A percentile compares a stretch with the other conserved stretches of the same genome.
phyloP scores from a whole-genome alignment of 2,113 vertebrate species.

The Eidolon helvum region DNA sequence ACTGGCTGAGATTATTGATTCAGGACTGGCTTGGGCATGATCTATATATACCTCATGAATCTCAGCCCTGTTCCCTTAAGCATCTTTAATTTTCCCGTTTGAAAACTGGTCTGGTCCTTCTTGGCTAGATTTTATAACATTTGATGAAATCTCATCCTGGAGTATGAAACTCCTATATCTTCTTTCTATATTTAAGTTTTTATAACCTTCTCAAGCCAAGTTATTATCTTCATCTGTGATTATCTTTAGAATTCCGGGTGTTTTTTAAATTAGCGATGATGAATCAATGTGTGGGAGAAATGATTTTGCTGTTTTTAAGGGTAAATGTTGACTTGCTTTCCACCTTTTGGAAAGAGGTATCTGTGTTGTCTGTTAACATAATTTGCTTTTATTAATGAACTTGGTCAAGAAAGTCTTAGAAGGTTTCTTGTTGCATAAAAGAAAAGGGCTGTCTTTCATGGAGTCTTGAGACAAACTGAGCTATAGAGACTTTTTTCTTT shows the following conservation, averaged over 20 bases:
- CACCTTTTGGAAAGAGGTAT: not conserved
- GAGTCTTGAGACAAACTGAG: conserved; percentile 5
- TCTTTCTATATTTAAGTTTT: conserved; percentile 54
- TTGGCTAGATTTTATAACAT: conserved; percentile 50
- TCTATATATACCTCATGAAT: conserved; percentile 29
- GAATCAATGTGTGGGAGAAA: not conserved
- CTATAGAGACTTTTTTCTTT: not conserved
- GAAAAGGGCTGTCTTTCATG: not conserved
- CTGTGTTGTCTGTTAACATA: not conserved
- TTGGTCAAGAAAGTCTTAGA: not conserved
- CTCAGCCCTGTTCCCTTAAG: conserved; percentile 41
- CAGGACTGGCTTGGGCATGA: conserved; percentile 8
- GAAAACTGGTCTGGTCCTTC: conserved; percentile 39
- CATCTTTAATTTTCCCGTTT: conserved; percentile 55
- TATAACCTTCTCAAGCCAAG: conserved; percentile 41
- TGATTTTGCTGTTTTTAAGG: conserved; percentile 35
- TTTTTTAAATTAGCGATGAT: conserved; percentile 25
- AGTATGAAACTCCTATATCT: conserved; percentile 14
- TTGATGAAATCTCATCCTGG: conserved; percentile 47
- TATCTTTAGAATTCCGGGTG: conserved; percentile 15
- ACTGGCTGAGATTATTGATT: conserved; percentile 27
- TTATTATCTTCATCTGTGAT: conserved; percentile 48
- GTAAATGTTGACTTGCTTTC: not conserved
- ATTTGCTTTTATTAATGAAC: conserved; percentile 16
- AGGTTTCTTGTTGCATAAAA: not conserved